Conservation (phyloP, 2,888 invertebrate species). For the Terebella lapidaria region DNA sequence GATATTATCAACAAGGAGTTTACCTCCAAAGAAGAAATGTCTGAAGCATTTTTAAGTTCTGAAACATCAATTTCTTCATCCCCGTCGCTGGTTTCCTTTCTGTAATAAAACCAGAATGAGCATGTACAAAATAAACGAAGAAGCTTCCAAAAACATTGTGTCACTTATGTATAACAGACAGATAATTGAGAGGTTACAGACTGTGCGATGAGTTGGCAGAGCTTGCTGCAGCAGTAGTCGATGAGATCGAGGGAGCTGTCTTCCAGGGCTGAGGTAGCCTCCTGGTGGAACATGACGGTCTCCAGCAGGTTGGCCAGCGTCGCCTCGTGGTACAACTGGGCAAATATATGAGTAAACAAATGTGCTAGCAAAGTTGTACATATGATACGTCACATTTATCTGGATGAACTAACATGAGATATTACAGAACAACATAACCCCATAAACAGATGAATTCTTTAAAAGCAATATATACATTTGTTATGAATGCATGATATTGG, state of each 20-base stretch:
- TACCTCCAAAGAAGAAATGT: conserved; percentile 19
- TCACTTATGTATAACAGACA: background rate
- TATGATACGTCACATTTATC: too few species aligned
- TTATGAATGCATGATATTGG: too few species aligned
- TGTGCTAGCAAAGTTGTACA: too few species aligned
- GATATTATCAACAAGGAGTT: conserved; percentile 1
- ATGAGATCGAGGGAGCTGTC: conserved; percentile 75
- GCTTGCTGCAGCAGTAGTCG: conserved; percentile 72
- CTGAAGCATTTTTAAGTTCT: background rate
- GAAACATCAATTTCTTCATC: conserved; percentile 12
- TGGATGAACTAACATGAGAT: too few species aligned
- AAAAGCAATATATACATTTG: background rate
- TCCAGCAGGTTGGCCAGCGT: conserved; percentile 76
- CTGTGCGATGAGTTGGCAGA: conserved; percentile 46
- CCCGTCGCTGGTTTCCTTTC: conserved; percentile 13
- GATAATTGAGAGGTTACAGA: too few species aligned
- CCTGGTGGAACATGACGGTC: conserved; percentile 74
- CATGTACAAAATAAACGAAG: too few species aligned
- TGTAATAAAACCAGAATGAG: conserved; percentile 7
- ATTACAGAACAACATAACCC: too few species aligned
- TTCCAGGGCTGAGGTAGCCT: conserved; percentile 71
- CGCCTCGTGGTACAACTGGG: conserved; percentile 71
- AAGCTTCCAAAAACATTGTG: too few species aligned
- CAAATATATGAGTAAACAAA: too few species aligned
- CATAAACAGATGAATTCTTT: too few species aligned